These are phyloP conservation scores for Nomada ferruginata DNA, from an alignment of 2,888 invertebrate species.

Conservation along the genomic window DNA sequence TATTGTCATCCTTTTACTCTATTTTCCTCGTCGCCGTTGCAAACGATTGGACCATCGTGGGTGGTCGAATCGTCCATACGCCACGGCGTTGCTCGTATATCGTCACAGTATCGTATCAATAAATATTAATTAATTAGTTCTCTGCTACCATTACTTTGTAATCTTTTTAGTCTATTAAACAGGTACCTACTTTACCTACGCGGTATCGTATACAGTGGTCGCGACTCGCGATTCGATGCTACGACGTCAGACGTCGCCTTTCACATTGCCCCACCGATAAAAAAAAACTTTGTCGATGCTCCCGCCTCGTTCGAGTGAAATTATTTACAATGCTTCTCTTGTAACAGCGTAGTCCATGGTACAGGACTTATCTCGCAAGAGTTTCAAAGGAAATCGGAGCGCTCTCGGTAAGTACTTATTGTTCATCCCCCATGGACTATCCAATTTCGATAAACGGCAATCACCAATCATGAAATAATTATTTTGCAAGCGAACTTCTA, in stretches of 20 bases:
- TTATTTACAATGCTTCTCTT: conserved; percentile 53
- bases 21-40: conserved; percentile 51
- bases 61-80: conserved; percentile 43
- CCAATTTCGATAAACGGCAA: conserved; percentile 11
- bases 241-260: conserved; percentile 81
- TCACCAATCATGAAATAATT: not conserved
- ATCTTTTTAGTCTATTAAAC: conserved; percentile 79
- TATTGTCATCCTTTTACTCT: conserved; percentile 81
- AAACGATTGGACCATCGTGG: conserved; percentile 19
- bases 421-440: conserved; percentile 1
- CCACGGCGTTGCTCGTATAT: conserved; percentile 59
- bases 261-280: conserved; percentile 81
- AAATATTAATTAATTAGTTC: conserved; percentile 80
- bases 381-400: conserved; percentile 33
- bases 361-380: not conserved
- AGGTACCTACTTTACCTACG: conserved; percentile 84
- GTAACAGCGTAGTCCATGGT: conserved; percentile 9
- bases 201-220: conserved; percentile 84
- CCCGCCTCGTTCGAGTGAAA: conserved; percentile 38
- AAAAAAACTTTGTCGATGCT: conserved; percentile 33
- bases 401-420: conserved; percentile 38
- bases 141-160: conserved; percentile 78
- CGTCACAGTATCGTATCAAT: conserved; percentile 75
- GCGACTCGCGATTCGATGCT: conserved; percentile 81
- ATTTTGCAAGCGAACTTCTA: conserved; percentile 6